Base-by-base conservation (phyloP, 2,888 invertebrate species). In the Phaedon cochleariae region DNA sequence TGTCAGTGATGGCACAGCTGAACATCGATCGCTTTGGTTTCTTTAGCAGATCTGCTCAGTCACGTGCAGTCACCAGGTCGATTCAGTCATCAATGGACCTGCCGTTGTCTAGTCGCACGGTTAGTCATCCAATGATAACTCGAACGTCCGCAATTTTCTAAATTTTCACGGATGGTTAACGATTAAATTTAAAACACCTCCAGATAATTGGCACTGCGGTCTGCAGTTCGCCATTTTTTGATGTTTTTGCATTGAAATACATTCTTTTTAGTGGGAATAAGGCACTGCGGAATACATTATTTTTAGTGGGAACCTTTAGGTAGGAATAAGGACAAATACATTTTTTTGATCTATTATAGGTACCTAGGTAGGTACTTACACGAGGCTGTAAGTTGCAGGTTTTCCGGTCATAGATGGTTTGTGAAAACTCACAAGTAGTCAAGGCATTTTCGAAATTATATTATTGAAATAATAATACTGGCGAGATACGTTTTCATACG, bases 31-130 rank as follows among this genome's bases (percentile, higher is more conserved):
- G 86, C 71, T 74, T 73, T 55, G 15, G 62, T 65, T 79, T 76
- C 79, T 80, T 84, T 85, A 84, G 87, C 87, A 85, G 87, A 87
- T 87, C 87, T 87, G 87, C 86, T 87, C 87, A 87, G 87, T 86
- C 62, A 84, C 74, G 87, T 87, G 87, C 86, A 86, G 85, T 87
- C 87, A 87, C 87, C 84, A 69, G 86, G 86, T 85, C 86, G 86
- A 85, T 87, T 85, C 85, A 86, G 85, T 84, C 86, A 86, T 85
- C 86, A 85, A 84, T 85, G 83, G 84, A 82, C 83, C 84, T 84
- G 84, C 85, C 86, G 86, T 84, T 84, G 86, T 85, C 81, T 64
- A 82, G 73, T 72, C 85, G 86, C 86, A 86, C 86, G 86, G 85
- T 67, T 57, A 84, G 70, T 84, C 78, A 79, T 79, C 80, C 79